Percentiles rank a stretch among this genome's conserved stretches.
phyloP scores from a whole-genome alignment of 2,888 invertebrate species.

The Tachina lurida region DNA sequence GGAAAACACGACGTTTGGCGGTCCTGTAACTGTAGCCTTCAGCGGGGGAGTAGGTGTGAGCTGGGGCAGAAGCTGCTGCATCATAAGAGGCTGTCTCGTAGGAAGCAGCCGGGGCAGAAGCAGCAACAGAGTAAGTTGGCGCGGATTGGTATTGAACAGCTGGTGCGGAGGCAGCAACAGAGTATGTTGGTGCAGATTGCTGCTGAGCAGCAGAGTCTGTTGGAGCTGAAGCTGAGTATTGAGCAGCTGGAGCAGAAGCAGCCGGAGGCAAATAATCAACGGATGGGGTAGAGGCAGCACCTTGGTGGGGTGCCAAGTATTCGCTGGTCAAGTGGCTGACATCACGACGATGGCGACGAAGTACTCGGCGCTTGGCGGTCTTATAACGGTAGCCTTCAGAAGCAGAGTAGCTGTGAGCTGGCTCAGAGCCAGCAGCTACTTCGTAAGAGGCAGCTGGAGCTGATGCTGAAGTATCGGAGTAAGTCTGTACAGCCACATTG shows the following conservation, averaged over 20 bases:
- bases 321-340: slow-evolving; percentile 23
- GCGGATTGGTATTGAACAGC: slow-evolving; percentile 2
- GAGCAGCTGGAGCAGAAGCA: slow-evolving; percentile 30
- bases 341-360: slow-evolving; percentile 28
- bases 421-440: slow-evolving; percentile 69
- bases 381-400: slow-evolving; percentile 81
- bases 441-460: slow-evolving; percentile 72
- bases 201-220: slow-evolving; percentile 70
- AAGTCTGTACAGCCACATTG: slow-evolving; percentile 7
- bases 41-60: slow-evolving; percentile 54
- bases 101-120: slow-evolving; percentile 73
- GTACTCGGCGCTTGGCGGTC: slow-evolving; percentile 76
- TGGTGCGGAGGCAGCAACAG: slow-evolving; percentile 49
- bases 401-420: slow-evolving; percentile 78
- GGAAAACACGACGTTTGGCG: slow-evolving; percentile 74
- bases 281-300: background rate
- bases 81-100: slow-evolving; percentile 60
- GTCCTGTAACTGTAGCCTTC: slow-evolving; percentile 81
- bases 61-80: slow-evolving; percentile 68
- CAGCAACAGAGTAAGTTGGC: slow-evolving; percentile 54
- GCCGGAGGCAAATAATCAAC: slow-evolving; percentile 9
- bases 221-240: slow-evolving; percentile 53
- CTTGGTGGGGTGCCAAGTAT: slow-evolving; percentile 64
- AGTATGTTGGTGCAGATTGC: background rate
- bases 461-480: slow-evolving; percentile 63